Percentiles rank a stretch among this genome's conserved stretches.
phyloP scores from a whole-genome alignment of 2,113 vertebrate species.

The Neotoma lepida region DNA sequence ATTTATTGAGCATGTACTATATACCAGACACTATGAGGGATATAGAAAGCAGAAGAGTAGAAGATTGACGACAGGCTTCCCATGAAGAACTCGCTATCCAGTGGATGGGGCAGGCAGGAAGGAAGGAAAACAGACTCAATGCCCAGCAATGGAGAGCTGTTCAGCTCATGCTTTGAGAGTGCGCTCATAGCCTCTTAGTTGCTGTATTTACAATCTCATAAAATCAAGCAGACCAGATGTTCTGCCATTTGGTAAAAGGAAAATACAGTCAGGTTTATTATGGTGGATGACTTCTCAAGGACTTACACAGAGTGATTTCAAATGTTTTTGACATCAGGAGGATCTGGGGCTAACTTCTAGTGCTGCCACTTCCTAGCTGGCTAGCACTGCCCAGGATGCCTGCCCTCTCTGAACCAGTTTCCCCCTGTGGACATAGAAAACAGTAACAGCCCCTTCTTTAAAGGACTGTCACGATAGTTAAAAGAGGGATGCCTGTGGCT shows the following conservation, averaged over 20 bases:
- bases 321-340: background rate
- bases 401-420: constrained; percentile 5
- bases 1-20: constrained; percentile 44
- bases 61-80: constrained; percentile 51
- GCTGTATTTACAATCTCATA: constrained; percentile 47
- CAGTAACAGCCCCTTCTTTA: background rate
- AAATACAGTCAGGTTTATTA: background rate
- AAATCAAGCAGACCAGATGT: constrained; percentile 54
- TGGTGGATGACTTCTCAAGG: background rate
- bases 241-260: constrained; percentile 40
- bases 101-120: background rate
- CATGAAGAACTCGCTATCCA: constrained; percentile 32
- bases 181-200: constrained; percentile 18
- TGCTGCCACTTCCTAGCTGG: constrained; percentile 23
- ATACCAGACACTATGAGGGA: background rate
- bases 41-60: constrained; percentile 29
- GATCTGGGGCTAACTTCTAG: background rate
- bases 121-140: background rate
- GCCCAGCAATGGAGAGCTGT: constrained; percentile 42
- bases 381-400: background rate
- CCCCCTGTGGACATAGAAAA: background rate
- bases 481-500: background rate
- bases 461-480: background rate
- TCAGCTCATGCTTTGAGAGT: constrained; percentile 25
- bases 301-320: background rate